Conservation (phyloP, 2,113 vertebrate genomes). For the Gavia stellata region DNA sequence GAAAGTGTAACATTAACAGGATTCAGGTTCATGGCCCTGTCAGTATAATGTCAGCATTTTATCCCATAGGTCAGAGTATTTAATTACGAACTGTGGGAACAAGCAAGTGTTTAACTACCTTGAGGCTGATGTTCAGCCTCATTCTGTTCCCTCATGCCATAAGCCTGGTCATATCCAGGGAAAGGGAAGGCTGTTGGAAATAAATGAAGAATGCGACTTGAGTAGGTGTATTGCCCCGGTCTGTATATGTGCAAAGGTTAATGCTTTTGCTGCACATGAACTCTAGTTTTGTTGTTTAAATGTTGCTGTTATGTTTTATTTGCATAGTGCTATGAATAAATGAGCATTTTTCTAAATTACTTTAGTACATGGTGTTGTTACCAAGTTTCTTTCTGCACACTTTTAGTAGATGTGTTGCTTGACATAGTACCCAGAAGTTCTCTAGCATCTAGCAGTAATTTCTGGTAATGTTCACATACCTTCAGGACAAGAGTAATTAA, state of each 20-base stretch:
- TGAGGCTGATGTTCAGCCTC: not conserved
- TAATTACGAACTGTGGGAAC: constrained; percentile 13
- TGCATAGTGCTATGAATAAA: not conserved
- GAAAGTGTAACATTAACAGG: constrained; percentile 4
- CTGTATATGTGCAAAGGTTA: not conserved
- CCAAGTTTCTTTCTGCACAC: not conserved
- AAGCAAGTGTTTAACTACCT: not conserved
- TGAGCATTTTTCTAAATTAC: not conserved
- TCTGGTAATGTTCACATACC: not conserved
- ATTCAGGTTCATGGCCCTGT: not conserved
- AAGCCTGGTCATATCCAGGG: not conserved
- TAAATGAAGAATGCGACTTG: not conserved
- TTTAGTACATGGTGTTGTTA: not conserved
- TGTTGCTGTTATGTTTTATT: not conserved
- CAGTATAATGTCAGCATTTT: not conserved
- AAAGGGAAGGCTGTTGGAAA: not conserved
- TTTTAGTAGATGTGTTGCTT: not conserved
- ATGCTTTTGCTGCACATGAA: not conserved
- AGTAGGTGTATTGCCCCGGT: not conserved
- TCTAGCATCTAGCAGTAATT: not conserved
- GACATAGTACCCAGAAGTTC: not conserved
- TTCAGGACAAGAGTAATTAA: not conserved
- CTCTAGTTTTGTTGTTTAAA: not conserved
- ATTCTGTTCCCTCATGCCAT: not conserved
- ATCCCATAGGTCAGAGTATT: not conserved